phyloP scores from a whole-genome alignment of 2,113 vertebrate species.

The Eudyptes chrysolophus region DNA sequence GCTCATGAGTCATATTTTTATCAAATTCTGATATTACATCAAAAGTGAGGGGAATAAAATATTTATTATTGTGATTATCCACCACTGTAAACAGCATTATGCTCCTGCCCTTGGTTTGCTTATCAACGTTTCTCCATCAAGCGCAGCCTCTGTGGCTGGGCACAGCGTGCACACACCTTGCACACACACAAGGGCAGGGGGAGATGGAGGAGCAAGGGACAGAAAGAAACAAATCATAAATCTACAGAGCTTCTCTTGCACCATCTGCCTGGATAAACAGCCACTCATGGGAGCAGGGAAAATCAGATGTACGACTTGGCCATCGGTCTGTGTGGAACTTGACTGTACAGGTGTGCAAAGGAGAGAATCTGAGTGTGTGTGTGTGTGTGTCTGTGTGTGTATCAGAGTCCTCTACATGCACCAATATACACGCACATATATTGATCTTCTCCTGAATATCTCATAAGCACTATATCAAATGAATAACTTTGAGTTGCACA shows the following conservation, averaged over 20 bases:
- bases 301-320: not conserved
- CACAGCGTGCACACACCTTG: not conserved
- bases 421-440: not conserved
- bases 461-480: constrained; percentile 56
- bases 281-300: not conserved
- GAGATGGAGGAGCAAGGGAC: not conserved
- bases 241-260: not conserved
- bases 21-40: not conserved
- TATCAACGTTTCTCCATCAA: not conserved
- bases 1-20: not conserved
- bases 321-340: fast-evolving
- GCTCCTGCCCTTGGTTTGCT: not conserved
- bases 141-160: not conserved
- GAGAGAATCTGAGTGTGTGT: too few relatives aligned
- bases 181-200: not conserved
- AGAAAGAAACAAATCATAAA: not conserved
- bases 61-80: not conserved
- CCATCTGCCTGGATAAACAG: not conserved
- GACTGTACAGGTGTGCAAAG: not conserved
- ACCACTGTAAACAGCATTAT: not conserved
- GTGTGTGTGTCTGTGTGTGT: not conserved
- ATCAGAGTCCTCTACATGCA: not conserved
- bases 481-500: constrained; percentile 25
- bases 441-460: constrained; percentile 18
- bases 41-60: not conserved